Evolutionary conservation across 2,888 invertebrate species (phyloP).

Genomic region (Pandemis corylana): DNA sequence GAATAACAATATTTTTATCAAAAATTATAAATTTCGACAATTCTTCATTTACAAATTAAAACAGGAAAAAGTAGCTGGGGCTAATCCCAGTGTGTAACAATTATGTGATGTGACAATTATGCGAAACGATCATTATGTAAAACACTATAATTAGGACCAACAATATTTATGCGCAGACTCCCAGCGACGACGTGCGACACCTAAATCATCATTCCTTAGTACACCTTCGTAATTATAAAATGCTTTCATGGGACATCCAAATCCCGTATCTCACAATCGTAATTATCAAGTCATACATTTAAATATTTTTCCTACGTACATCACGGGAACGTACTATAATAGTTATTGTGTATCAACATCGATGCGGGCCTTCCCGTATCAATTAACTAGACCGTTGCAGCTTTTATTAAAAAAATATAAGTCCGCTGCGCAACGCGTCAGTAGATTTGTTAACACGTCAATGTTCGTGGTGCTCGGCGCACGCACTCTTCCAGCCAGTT

Average conservation of each 20-base stretch:
- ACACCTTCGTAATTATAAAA: conserved; percentile 31
- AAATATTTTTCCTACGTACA: conserved; percentile 26
- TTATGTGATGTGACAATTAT: background rate
- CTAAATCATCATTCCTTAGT: conserved; percentile 25
- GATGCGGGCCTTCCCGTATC: background rate
- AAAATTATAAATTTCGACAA: no score
- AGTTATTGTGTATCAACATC: conserved; percentile 25
- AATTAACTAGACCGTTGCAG: conserved; percentile 22
- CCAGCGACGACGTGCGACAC: conserved; percentile 5
- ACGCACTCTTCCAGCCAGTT: background rate
- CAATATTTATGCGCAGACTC: background rate
- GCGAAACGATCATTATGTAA: background rate
- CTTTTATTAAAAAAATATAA: conserved; percentile 33
- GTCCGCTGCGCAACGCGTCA: conserved; percentile 22
- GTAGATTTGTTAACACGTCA: conserved; percentile 12
- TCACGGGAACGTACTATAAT: conserved; percentile 18
- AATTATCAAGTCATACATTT: conserved; percentile 13
- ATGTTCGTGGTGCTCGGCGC: background rate
- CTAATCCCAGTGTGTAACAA: background rate
- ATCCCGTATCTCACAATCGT: conserved; percentile 8
- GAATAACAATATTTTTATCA: no score
- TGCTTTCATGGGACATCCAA: conserved; percentile 16
- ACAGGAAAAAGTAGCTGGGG: background rate
- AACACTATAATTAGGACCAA: background rate
- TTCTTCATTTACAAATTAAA: background rate